phyloP scores from a whole-genome alignment of 2,888 invertebrate species.

The Stegophylla sp. region DNA sequence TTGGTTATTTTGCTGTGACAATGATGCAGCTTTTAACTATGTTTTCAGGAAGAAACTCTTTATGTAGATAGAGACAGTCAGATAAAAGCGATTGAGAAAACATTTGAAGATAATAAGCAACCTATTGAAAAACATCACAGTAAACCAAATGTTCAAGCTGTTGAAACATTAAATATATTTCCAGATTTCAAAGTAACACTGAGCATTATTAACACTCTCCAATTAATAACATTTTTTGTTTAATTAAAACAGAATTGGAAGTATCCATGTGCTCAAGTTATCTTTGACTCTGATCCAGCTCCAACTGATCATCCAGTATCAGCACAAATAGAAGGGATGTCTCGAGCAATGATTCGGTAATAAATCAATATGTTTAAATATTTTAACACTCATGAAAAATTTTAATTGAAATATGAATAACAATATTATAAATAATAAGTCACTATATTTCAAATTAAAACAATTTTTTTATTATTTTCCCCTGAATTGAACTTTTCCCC shows the following conservation, averaged over 20 bases:
- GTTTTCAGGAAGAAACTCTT: slow-evolving; percentile 82
- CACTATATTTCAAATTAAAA: no score
- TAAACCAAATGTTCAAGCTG: slow-evolving; percentile 91
- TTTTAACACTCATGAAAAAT: no score
- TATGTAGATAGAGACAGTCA: slow-evolving; percentile 97
- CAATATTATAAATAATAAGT: no score
- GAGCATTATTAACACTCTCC: neutral
- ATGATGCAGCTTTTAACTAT: slow-evolving; percentile 61
- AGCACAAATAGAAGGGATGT: slow-evolving; percentile 95
- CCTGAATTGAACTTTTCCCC: no score
- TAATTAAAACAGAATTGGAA: slow-evolving; percentile 82
- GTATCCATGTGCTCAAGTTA: slow-evolving; percentile 96
- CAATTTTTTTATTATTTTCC: no score
- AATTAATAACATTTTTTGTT: slow-evolving; percentile 13
- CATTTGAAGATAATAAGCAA: slow-evolving; percentile 88
- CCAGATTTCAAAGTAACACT: slow-evolving; percentile 78
- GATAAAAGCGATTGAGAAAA: slow-evolving; percentile 93
- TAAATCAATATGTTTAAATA: slow-evolving; percentile 59
- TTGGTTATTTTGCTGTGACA: neutral
- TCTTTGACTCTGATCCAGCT: slow-evolving; percentile 98
- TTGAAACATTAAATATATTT: slow-evolving; percentile 85
- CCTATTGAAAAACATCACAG: slow-evolving; percentile 92
- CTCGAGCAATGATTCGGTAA: slow-evolving; percentile 96
- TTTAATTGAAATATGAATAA: no score
- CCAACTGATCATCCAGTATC: slow-evolving; percentile 85